A percentile compares a stretch with the other conserved stretches of the same genome.
These are phyloP conservation scores for Spheniscus humboldti DNA, from an alignment of 2,797 vertebrate species.

Conservation along the genomic window DNA sequence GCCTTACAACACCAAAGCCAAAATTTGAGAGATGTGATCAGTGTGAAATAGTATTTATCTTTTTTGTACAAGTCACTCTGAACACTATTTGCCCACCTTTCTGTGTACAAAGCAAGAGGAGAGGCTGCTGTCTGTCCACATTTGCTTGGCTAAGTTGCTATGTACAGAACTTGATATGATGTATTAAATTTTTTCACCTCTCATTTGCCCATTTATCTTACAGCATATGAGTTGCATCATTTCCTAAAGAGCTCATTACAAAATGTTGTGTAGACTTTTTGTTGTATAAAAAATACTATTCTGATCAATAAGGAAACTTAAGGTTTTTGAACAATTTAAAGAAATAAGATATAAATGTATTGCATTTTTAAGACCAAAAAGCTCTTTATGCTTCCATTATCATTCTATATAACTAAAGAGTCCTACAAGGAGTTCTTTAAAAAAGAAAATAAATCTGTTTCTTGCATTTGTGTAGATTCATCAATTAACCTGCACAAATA, in stretches of 20 bases:
- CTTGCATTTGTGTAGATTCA: not conserved
- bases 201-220: not conserved
- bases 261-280: not conserved
- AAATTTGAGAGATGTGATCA: not conserved
- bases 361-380: constrained; percentile 6
- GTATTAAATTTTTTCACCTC: not conserved
- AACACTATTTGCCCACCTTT: not conserved
- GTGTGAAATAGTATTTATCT: not conserved
- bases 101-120: not conserved
- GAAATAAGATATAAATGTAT: not conserved
- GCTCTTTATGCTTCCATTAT: not conserved
- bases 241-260: not conserved
- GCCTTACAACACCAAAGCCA: not conserved
- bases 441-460: not conserved
- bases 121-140: not conserved
- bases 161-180: not conserved
- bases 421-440: not conserved
- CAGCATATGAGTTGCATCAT: not conserved
- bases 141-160: not conserved
- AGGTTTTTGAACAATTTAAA: not conserved
- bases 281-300: not conserved
- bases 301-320: not conserved
- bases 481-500: constrained; percentile 47
- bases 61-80: not conserved
- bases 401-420: not conserved